phyloP scores from a whole-genome alignment of 2,797 vertebrate species.

The Somateria mollissima region DNA sequence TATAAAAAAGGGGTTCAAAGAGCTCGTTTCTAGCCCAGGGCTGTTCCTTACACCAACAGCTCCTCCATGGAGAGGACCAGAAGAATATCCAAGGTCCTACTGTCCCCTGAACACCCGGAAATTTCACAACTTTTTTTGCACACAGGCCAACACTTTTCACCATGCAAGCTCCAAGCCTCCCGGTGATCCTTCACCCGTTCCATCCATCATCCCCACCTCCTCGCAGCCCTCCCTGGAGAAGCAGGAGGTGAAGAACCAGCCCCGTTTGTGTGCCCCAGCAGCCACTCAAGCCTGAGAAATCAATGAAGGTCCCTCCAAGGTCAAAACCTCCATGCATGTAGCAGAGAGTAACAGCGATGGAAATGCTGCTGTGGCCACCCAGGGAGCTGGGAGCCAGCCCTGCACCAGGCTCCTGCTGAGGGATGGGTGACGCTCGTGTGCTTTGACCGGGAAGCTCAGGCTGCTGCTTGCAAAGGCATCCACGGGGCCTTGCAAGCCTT shows the following conservation, averaged over 20 bases:
- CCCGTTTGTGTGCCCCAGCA: background rate
- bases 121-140: background rate
- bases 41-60: background rate
- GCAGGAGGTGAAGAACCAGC: background rate
- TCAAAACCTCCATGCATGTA: background rate
- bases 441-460: background rate
- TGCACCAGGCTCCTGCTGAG: fast-evolving
- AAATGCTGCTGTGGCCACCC: too few relatives aligned
- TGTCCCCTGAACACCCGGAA: background rate
- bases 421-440: fast-evolving
- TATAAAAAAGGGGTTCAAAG: background rate
- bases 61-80: background rate
- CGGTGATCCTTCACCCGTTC: background rate
- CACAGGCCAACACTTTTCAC: background rate
- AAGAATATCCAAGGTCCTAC: background rate
- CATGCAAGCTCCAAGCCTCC: background rate
- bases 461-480: background rate
- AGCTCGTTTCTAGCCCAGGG: background rate
- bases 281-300: too few relatives aligned
- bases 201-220: fast-evolving
- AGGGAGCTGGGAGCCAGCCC: background rate
- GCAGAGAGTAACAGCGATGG: fast-evolving
- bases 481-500: background rate
- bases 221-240: background rate
- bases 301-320: background rate